Evolutionary conservation across 2,888 invertebrate genomes (phyloP), one percentile per base, ranked within the genome.

Genomic region (Eledone cirrhosa): DNA sequence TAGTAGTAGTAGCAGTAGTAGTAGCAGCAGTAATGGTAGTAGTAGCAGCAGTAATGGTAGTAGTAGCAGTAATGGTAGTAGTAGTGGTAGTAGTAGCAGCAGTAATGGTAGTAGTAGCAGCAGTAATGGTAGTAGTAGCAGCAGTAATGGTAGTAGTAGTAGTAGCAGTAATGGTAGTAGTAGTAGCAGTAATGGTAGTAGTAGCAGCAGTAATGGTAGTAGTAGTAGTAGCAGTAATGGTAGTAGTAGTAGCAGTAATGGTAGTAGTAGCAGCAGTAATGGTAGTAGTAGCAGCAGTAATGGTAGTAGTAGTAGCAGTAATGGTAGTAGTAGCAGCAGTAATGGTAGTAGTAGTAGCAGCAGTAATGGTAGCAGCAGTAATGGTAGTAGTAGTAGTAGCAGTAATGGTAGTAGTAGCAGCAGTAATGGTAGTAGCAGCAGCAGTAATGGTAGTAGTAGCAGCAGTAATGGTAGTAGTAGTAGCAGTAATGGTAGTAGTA

Each of bases 221-320:
- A 59, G n/a, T 59, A 19, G 59, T 59, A 59, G n/a, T 59, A 59
- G 59, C n/a, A 59, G 59, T n/a, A 59, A n/a, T n/a, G n/a, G n/a
- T 59, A 19, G 59, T 59, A 59, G 19, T 59, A 59, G 59, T 59
- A 59, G 59, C 59, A 59, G 59, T n/a, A 59, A n/a, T 59, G 16
- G 59, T 59, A n/a, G n/a, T n/a, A n/a, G 59, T 59, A 59, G n/a
- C n/a, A 59, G 59, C n/a, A 59, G 59, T n/a, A 59, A n/a, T n/a
- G n/a, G 59, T 59, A 19, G 59, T 59, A 59, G n/a, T 59, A 59
- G 59, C n/a, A 59, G 59, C 59, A 59, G 59, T n/a, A 59, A n/a
- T 59, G 16, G 59, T n/a, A n/a, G n/a, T n/a, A n/a, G n/a, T n/a
- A n/a, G n/a, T 59, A 59, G n/a, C n/a, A 59, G 59, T 59, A 59